Base-by-base conservation (phyloP, 2,113 vertebrate genomes). In the Mus spicilegus region DNA sequence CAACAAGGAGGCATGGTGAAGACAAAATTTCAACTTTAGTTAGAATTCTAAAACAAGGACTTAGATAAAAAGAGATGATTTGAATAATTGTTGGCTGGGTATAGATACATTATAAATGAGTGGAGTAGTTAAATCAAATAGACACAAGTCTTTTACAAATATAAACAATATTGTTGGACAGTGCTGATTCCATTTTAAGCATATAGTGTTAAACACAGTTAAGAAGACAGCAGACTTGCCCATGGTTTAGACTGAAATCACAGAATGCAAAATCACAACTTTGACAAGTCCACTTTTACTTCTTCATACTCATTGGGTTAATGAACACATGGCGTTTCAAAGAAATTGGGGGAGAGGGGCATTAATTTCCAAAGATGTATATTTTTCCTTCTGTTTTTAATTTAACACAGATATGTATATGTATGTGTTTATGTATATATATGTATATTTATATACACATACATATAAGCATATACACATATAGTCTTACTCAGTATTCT, bases 351-450 rank as follows among this genome's bases (percentile, higher is more conserved):
- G 56, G 49, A 93, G 87, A 14, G 82, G 1, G 0, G 19, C 87
- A 95, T 6, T 39, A 28, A 61, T 82, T 94, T 93, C 46, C 56
- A 73, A 92, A 76, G 56, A 96, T 94, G 93, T 86, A 30, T 17
- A 26, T 22, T 20, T 94, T 96, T 89, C 42, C 51, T 96, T 95
- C 75, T 87, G 63, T 90, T 89, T 96, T 89, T 90, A 94, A 91
- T 16, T 88, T 49, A 67, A 17, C 39, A 42, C 54, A 51, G 91
- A 76, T 84, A 30, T 17, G 61, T 42, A 10, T 42, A 10, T 42
- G 6, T 49, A 26, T 49, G 7, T 16, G 4, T 73, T 20, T 16
- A 28, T 26, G 22, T 77, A 46, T 46, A 19, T 26, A 14, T 73
- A 39, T 11, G 24, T 26, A 75, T 14, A 36, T 22, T 10, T 7